phyloP scores from a whole-genome alignment of 2,113 vertebrate genomes.

The Hyperoodon ampullatus region DNA sequence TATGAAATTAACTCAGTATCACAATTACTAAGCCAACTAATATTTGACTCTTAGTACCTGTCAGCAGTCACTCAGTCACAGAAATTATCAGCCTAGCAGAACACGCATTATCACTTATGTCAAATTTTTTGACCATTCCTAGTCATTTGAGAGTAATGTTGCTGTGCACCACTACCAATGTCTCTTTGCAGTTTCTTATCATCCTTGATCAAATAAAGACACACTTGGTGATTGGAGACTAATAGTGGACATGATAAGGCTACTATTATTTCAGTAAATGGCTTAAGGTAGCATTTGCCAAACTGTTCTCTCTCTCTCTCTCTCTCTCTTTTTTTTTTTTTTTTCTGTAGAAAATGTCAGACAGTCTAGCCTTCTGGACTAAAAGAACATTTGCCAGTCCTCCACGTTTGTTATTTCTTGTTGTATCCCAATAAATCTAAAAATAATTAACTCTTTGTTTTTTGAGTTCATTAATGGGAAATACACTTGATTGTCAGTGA shows the following conservation, averaged over 20 bases:
- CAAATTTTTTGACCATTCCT: neutral
- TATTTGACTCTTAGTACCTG: neutral
- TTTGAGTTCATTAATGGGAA: neutral
- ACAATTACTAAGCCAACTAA: neutral
- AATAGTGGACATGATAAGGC: neutral
- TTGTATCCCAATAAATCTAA: neutral
- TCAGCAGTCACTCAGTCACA: neutral
- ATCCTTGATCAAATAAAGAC: neutral
- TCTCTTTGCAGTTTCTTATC: neutral
- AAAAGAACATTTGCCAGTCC: neutral
- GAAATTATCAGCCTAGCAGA: neutral
- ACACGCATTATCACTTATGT: rapidly evolving
- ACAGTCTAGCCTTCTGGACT: neutral
- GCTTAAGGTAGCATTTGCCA: neutral
- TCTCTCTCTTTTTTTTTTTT: neutral
- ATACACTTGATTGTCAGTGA: neutral
- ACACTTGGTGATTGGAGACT: neutral
- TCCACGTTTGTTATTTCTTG: neutral
- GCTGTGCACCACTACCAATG: neutral
- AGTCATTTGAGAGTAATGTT: neutral
- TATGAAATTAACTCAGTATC: neutral
- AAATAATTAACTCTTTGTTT: neutral
- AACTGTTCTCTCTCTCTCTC: too few species aligned
- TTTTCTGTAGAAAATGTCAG: neutral
- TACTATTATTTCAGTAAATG: neutral